Conservation (phyloP, 1,140 invertebrate genomes). For the Sitodiplosis mosellana region DNA sequence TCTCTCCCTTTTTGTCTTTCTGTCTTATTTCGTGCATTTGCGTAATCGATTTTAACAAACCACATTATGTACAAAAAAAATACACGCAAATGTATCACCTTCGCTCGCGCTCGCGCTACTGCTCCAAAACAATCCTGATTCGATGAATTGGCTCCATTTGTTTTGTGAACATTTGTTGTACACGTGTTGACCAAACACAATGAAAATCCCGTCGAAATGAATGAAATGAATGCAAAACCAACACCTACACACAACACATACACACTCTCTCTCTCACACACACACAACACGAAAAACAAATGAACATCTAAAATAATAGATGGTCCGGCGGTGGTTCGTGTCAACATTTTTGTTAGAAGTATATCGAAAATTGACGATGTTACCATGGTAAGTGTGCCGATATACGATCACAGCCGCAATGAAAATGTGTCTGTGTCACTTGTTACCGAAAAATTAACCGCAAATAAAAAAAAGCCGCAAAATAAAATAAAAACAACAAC, state of each 20-base stretch:
- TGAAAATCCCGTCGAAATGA: background rate
- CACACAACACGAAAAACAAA: background rate
- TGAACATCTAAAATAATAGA: constrained; percentile 38
- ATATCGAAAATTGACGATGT: constrained; percentile 98
- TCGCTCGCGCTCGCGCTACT: background rate
- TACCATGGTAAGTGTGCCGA: constrained; percentile 74
- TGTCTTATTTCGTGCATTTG: no score
- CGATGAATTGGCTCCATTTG: no score
- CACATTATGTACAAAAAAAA: no score
- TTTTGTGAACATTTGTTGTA: no score
- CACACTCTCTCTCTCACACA: no score
- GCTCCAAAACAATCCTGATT: background rate
- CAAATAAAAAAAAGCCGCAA: no score
- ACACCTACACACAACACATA: no score
- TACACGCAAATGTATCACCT: no score
- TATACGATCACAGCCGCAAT: background rate
- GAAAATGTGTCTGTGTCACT: background rate
- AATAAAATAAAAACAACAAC: no score
- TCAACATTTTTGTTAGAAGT: constrained; percentile 95
- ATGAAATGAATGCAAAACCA: constrained; percentile 7
- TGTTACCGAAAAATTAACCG: background rate
- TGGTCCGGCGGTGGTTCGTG: constrained; percentile 76
- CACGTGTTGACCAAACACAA: background rate
- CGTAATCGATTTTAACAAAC: no score
- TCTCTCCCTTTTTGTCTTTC: background rate